A percentile compares a stretch with the other conserved stretches of the same genome.
Conservation (phyloP, 2,797 vertebrate genomes). For the Phyllotis vaccarum region DNA sequence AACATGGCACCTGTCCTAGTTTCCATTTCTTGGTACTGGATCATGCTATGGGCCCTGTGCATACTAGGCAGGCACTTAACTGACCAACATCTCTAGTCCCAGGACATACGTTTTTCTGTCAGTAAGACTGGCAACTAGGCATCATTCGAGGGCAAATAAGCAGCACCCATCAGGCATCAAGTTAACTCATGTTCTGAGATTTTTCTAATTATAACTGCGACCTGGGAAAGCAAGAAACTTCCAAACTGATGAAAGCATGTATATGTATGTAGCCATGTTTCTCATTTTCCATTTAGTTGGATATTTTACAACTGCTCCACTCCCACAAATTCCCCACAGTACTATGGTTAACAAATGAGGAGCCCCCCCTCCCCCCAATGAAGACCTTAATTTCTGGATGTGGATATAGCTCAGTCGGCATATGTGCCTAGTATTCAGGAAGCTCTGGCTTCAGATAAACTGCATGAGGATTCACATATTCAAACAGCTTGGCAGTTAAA, state of each 20-base stretch:
- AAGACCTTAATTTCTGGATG: not conserved
- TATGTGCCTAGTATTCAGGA: not conserved
- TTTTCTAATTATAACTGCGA: not conserved
- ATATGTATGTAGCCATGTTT: not conserved
- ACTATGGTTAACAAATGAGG: not conserved
- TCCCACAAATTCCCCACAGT: not conserved
- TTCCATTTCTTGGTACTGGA: not conserved
- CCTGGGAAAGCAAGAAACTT: not conserved
- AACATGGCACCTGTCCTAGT: not conserved
- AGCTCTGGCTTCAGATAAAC: not conserved
- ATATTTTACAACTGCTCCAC: not conserved
- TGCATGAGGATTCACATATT: not conserved
- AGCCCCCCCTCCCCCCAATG: not conserved
- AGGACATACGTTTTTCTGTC: not conserved
- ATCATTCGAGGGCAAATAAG: not conserved
- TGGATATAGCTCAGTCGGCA: not conserved
- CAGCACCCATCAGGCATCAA: not conserved
- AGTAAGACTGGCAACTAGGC: not conserved
- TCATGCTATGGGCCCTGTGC: not conserved
- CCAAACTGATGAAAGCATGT: not conserved
- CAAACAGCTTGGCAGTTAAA: not conserved
- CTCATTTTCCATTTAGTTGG: not conserved
- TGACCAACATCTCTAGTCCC: too few species aligned
- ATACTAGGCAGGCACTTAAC: not conserved
- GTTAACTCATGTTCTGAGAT: not conserved